phyloP scores from a whole-genome alignment of 2,797 vertebrate species.

The Acanthornis magna region DNA sequence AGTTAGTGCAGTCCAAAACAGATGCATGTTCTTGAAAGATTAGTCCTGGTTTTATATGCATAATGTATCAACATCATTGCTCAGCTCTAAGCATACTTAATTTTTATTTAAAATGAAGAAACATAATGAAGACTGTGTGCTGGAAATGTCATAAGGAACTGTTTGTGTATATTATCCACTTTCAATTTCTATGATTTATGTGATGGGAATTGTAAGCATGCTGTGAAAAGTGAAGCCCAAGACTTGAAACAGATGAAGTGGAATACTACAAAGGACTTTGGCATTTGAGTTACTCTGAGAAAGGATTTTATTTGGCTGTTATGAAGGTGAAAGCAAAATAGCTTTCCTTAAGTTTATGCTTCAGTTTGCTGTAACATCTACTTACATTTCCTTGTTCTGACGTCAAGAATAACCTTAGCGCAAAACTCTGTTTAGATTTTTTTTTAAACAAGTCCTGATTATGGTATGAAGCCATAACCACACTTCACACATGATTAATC shows the following conservation, averaged over 20 bases:
- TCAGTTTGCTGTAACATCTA: not conserved
- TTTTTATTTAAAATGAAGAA: constrained; percentile 68
- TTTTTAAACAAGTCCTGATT: not conserved
- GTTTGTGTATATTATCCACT: constrained; percentile 16
- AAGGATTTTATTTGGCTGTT: constrained; percentile 16
- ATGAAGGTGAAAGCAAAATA: constrained; percentile 2
- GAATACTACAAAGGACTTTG: not conserved
- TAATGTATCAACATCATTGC: constrained; percentile 45
- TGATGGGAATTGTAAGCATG: not conserved
- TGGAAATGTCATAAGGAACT: constrained; percentile 60
- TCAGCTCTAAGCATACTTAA: constrained; percentile 48
- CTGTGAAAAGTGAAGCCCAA: constrained; percentile 23
- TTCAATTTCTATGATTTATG: constrained; percentile 43
- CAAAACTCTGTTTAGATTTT: not conserved
- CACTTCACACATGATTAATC: not conserved
- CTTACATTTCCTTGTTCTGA: not conserved
- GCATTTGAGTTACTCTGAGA: not conserved
- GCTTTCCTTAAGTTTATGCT: not conserved
- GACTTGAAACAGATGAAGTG: constrained; percentile 8
- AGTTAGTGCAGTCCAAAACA: constrained; percentile 43
- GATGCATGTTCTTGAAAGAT: constrained; percentile 37
- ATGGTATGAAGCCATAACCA: not conserved
- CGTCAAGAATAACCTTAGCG: not conserved
- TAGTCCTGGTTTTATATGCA: constrained; percentile 43
- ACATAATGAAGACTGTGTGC: constrained; percentile 53